Base-by-base conservation (phyloP, 1,140 invertebrate genomes). In the Heliconius hermathena region DNA sequence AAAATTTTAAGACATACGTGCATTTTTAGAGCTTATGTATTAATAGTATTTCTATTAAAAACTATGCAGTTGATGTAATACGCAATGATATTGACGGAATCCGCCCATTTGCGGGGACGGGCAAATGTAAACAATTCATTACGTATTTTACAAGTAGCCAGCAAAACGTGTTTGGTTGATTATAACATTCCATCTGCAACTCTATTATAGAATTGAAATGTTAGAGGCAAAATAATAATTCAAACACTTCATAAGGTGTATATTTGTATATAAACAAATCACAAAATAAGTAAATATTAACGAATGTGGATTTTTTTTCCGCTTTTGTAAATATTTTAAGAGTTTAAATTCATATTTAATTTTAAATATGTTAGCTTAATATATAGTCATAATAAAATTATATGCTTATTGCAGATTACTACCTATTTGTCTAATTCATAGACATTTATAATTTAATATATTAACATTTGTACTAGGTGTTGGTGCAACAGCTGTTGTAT, bases 401-500 rank as follows among this genome's bases (percentile, higher is more conserved):
- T 52, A 52, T 52, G 49, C 18, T 52, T 52, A 52, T 52, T 52
- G 16, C 20, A 52, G 18, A 20, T 20, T 52, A 16, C 16, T 46
- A 46, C 16, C 16, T 46, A 46, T 46, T 46, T 66, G 3, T 66
- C 26, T 11, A 66, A 60, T 26, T 22, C 26, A 54, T 20, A 26
- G 20, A 60, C 26, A 29, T 16, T 66, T 22, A 22, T 60, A n/a
- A 66, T 66, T 66, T 29, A 57, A 9, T 8, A 11, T 22, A 26
- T 6, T 22, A 66, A 66, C 22, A 29, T 66, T 66, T 66, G 9
- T 29, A 13, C n/a, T 29, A 85, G 83, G 82, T 75, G 81, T 86
- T 86, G 99, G 99, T 57, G 99, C 99, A 66, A 99, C 99, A 26
- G 99, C 99, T 13, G 97, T 99, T 76, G 99, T 99, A 9, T 98